Conservation (phyloP, 2,888 invertebrate species). For the Dynastes grantii region DNA sequence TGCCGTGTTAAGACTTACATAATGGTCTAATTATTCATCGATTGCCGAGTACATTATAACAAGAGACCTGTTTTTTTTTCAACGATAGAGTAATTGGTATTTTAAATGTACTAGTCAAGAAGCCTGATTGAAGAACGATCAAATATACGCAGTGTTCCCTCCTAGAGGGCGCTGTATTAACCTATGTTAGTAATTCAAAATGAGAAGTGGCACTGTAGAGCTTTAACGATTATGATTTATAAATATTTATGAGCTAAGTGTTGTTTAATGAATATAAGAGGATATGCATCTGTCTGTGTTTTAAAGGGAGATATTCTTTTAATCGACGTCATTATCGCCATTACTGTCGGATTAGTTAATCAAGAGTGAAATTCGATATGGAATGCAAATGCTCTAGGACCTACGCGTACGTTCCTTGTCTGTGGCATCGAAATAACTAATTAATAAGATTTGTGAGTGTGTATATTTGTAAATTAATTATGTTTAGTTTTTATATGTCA, state of each 20-base stretch:
- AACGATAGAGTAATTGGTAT: slow-evolving; percentile 38
- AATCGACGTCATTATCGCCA: slow-evolving; percentile 47
- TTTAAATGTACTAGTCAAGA: slow-evolving; percentile 34
- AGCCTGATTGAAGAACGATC: slow-evolving; percentile 16
- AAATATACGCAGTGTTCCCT: slow-evolving; percentile 6
- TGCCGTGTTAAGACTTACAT: slow-evolving; percentile 52
- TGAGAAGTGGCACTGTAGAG: not conserved
- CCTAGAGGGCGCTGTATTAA: not conserved
- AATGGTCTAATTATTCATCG: slow-evolving; percentile 49
- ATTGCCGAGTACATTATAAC: slow-evolving; percentile 45
- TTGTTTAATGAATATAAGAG: slow-evolving; percentile 28
- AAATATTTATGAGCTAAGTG: slow-evolving; percentile 49
- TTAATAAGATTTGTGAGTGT: not conserved
- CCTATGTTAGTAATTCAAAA: not conserved
- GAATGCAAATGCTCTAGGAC: not conserved
- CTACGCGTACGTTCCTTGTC: slow-evolving; percentile 29
- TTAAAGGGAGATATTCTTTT: slow-evolving; percentile 28
- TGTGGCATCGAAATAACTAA: slow-evolving; percentile 28
- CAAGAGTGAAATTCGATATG: slow-evolving; percentile 36
- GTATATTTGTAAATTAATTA: slow-evolving; percentile 1
- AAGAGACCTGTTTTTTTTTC: slow-evolving; percentile 38
- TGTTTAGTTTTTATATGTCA: too few species aligned
- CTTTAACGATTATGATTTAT: slow-evolving; percentile 38
- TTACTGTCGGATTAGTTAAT: slow-evolving; percentile 47
- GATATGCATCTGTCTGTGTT: slow-evolving; percentile 13